Evolutionary conservation across 1,140 invertebrate genomes (phyloP), one percentile per base, ranked within the genome.

Genomic region (Trigoniulus corallinus): DNA sequence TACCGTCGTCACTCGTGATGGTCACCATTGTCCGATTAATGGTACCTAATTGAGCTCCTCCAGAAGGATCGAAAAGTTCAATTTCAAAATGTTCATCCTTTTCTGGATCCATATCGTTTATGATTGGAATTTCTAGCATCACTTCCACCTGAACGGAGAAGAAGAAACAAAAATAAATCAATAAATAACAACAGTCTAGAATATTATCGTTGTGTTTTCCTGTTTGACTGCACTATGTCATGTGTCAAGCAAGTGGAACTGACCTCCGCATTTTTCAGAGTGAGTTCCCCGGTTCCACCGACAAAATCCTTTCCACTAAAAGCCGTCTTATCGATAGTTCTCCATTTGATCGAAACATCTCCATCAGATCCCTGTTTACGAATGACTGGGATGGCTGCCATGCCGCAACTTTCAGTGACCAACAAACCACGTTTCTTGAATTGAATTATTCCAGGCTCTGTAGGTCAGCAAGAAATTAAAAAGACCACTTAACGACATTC

Each of bases 31-130:
- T 72, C 56, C 71, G 67, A 44, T 69, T 72, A 23, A 74, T 64
- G 50, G 70, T 67, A 21, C 77, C 78, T 4, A 79, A 56, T 53
- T 65, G 69, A 4, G 74, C 74, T 15, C 77, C 77, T 22, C 68
- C 69, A 29, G 65, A 65, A 0, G 72, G 62, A n/a, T 72, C 68
- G 53, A 66, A 68, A 1, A 80, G 56, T 56, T 71, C 68, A n/a
- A 80, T 59, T 60, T 78, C 74, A 63, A 79, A 79, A 57, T 73
- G 72, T 62, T 79, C 76, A 59, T 79, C 77, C 62, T 79, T 79
- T 59, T 79, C 76, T 20, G 73, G 70, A 29, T 73, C 67, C 64
- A 74, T 65, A 57, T 78, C 76, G 58, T 80, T 74, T 34, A 73
- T 68, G 48, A 80, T 78, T 0, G 68, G 67, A 53, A 80, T 77